Base-by-base conservation (phyloP, 2,888 invertebrate species). In the Monopis laevigella region DNA sequence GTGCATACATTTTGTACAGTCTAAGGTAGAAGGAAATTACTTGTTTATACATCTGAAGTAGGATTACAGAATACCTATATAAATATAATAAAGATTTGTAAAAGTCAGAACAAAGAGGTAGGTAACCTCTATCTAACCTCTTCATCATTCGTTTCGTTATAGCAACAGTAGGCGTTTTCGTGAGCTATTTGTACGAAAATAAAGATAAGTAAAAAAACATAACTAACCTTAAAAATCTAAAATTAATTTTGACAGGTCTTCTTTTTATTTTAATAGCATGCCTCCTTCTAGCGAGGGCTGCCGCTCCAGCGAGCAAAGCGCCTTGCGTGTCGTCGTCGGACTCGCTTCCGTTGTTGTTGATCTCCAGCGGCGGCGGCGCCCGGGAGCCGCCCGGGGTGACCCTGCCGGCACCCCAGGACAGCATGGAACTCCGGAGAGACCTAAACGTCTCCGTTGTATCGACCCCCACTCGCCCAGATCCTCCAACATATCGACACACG, bases 381-480 rank as follows among this genome's bases (percentile, higher is more conserved):
- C 41, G 46, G 50, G 43, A 50, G 50, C 46, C 53, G 55, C 43
- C 56, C 55, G 48, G 62, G 55, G 55, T 49, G 45, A 54, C 14
- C 27, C 35, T 16, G 51, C 65, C 58, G 55, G 61, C 48, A 48
- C 61, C 49, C 78, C 78, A 77, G 55, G 75, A 65, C 65, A 77
- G 71, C 78, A 80, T 80, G 58, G 75, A 72, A 58, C 65, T 73
- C 63, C 70, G 74, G 59, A 80, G 65, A 61, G 67, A 65, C 63
- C 75, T 73, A 65, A 80, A 69, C 59, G 77, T 69, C 77, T 78
- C 78, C 80, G 80, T 80, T 66, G 71, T 78, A 70, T 65, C 64
- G 65, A 65, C 67, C 69, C 69, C 66, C 62, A 54, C 59, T 62
- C 53, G 56, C 55, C 54, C 51, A 56, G 54, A 60, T 65, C 71